Evolutionary conservation across 1,140 invertebrate species (phyloP), one percentile per base, ranked within the genome.

Genomic region (Scylla paramamosain): DNA sequence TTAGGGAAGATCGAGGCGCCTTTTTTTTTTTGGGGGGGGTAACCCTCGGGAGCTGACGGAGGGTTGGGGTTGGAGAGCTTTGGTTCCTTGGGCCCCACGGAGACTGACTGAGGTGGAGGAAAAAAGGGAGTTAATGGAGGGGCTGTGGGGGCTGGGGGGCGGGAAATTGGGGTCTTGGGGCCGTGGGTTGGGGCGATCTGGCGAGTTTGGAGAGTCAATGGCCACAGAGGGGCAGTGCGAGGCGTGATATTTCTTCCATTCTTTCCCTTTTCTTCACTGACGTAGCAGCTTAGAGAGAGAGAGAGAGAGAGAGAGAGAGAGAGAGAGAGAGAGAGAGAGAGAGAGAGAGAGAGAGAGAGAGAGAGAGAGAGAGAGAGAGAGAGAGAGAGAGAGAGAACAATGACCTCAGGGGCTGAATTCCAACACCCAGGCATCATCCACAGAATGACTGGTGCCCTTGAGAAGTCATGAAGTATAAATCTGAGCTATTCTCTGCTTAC

Each of bases 111-210:
- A 77, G 25, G n/a, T 7, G n/a, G 16, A 77, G 25, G 67, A n/a
- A n/a, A 77, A 77, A 77, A 77, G 67, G 59, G 67, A 20, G 67
- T 77, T 77, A 77, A 77, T 77, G 67, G 67, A 77, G 67, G 25
- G 67, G 20, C 67, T 77, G 67, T 20, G 67, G 67, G 67, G 67
- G 67, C 67, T n/a, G 25, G 20, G 67, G 25, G 67, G 0, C 2
- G 67, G 67, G 67, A 77, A 77, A 77, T 77, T 77, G 67, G 25
- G 67, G 67, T 77, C 67, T 77, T n/a, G 67, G 67, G 67, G 67
- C 67, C 67, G 20, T 25, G 1, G 67, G 67, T 12, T 77, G 67
- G 67, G 67, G 67, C 67, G n/a, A n/a, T 25, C 20, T n/a, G 67
- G 67, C n/a, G 67, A n/a, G 67, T 77, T 77, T 77, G 20, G 20